phyloP scores from a whole-genome alignment of 2,888 invertebrate species.

The Cinara cedri region DNA sequence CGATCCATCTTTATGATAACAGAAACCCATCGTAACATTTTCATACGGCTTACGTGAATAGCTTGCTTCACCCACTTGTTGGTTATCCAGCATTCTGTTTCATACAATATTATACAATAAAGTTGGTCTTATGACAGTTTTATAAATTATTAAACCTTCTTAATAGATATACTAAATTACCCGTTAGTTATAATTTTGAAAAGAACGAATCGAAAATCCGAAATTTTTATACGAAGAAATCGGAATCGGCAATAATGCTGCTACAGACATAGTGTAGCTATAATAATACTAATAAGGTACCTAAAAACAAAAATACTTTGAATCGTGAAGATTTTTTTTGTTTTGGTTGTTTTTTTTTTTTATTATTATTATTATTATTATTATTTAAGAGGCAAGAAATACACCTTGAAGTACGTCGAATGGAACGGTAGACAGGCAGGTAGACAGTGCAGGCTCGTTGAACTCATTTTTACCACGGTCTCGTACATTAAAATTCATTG shows the following conservation, averaged over 20 bases:
- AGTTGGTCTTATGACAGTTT: too few species aligned
- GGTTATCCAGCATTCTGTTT: too few species aligned
- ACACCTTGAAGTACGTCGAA: conserved; percentile 35
- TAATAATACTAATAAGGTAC: neutral
- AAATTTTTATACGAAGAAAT: neutral
- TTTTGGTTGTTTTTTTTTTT: neutral
- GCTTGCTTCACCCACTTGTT: too few species aligned
- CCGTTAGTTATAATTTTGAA: too few species aligned
- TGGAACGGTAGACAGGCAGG: conserved; percentile 29
- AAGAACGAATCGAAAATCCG: too few species aligned
- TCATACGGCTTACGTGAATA: too few species aligned
- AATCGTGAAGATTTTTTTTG: conserved; percentile 9
- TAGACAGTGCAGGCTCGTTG: conserved; percentile 35
- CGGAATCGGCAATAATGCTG: neutral
- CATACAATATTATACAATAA: too few species aligned
- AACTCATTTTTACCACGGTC: conserved; percentile 41
- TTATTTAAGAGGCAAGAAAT: neutral
- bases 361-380: too few species aligned
- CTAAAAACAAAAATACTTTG: conserved; percentile 11
- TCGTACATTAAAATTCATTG: conserved; percentile 34
- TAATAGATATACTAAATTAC: too few species aligned
- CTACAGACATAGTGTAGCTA: neutral
- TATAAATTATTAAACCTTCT: too few species aligned
- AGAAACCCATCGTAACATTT: too few species aligned
- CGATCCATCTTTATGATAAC: too few species aligned